Conservation (phyloP, 2,113 vertebrate species). For the Microtus ochrogaster region DNA sequence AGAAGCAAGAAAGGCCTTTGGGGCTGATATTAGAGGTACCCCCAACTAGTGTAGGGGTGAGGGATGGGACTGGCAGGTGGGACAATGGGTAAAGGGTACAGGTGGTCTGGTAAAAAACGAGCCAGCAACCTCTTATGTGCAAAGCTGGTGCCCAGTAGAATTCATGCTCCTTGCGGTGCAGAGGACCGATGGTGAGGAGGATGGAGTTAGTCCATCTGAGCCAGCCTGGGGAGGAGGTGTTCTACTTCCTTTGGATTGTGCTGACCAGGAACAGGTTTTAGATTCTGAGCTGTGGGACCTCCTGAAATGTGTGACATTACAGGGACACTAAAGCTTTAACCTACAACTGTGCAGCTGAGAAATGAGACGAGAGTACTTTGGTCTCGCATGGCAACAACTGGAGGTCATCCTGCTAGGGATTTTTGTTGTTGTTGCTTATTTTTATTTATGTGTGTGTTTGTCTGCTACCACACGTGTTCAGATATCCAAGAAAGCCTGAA, state of each 20-base stretch:
- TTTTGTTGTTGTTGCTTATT: not conserved
- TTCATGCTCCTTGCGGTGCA: accelerated
- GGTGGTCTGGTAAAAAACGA: too few species aligned
- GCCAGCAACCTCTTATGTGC: accelerated
- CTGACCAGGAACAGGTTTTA: not conserved
- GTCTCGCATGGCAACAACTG: not conserved
- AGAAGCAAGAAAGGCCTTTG: not conserved
- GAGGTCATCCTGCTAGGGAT: not conserved
- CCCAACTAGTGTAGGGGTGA: too few species aligned
- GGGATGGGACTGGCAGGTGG: too few species aligned
- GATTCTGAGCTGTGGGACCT: not conserved
- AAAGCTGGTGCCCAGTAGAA: not conserved
- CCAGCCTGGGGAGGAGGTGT: not conserved
- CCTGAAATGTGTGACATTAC: not conserved
- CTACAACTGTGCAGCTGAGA: not conserved
- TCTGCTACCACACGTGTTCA: not conserved
- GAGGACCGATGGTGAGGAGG: not conserved
- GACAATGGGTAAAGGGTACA: not conserved
- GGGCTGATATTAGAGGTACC: not conserved
- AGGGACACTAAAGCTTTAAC: not conserved
- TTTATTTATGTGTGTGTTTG: not conserved
- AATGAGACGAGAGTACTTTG: not conserved
- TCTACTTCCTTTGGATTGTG: not conserved
- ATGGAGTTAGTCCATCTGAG: not conserved
- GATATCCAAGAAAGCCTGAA: not conserved